Evolutionary conservation across 2,888 invertebrate genomes (phyloP).

Genomic region (Mesorhabditis belari): DNA sequence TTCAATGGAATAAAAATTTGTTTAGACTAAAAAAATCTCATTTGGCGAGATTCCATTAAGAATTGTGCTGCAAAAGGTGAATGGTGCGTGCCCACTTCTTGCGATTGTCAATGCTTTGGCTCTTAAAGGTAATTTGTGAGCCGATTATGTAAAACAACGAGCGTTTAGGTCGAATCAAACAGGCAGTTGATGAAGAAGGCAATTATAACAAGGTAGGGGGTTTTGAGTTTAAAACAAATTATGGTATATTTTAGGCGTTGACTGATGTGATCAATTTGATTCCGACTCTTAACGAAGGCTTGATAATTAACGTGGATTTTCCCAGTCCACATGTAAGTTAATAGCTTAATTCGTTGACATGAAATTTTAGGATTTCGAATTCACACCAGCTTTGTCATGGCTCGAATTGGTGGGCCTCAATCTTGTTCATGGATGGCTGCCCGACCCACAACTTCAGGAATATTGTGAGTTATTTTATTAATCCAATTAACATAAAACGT

Average conservation of each 20-base stretch:
- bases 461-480: background rate
- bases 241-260: too few species aligned
- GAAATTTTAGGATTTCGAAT: conserved; percentile 52
- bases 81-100: conserved; percentile 63
- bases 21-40: conserved; percentile 59
- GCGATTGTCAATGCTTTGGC: conserved; percentile 61
- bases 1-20: conserved; percentile 1
- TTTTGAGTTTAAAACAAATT: too few species aligned
- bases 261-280: too few species aligned
- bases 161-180: conserved; percentile 10
- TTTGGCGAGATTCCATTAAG: conserved; percentile 54
- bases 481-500: background rate
- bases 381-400: conserved; percentile 60
- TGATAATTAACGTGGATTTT: too few species aligned
- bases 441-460: conserved; percentile 47
- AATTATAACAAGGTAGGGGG: too few species aligned
- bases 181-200: too few species aligned
- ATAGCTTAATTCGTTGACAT: background rate
- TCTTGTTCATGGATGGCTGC: conserved; percentile 59
- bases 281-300: too few species aligned
- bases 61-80: conserved; percentile 61
- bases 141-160: background rate
- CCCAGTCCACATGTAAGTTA: too few species aligned
- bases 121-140: conserved; percentile 56
- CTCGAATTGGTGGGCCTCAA: conserved; percentile 61